These are phyloP conservation scores for Punctoribates punctum DNA, from an alignment of 2,888 invertebrate species.

Conservation along the genomic window DNA sequence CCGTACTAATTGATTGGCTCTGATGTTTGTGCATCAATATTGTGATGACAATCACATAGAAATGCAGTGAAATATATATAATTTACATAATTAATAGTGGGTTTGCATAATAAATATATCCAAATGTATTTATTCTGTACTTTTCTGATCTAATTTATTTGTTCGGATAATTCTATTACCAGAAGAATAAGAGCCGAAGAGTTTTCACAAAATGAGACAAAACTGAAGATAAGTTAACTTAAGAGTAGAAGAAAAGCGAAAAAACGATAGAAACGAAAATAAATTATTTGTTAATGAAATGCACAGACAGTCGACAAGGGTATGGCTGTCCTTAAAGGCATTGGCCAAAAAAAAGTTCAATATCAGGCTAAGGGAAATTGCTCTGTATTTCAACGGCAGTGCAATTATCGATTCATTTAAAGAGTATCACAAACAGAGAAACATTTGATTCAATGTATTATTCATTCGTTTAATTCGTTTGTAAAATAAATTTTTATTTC, in stretches of 20 bases:
- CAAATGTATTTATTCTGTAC: too few species aligned
- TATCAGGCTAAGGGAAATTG: background rate
- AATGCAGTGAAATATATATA: too few species aligned
- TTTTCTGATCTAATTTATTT: too few species aligned
- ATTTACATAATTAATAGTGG: too few species aligned
- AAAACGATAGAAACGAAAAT: background rate
- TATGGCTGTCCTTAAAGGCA: too few species aligned
- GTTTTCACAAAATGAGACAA: too few species aligned
- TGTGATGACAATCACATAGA: too few species aligned
- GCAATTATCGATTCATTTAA: background rate
- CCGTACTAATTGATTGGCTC: too few species aligned
- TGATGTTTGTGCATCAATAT: too few species aligned
- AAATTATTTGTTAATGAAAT: slow-evolving; percentile 21
- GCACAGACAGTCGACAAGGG: background rate
- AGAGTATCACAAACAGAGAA: background rate
- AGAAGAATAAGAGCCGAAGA: background rate
- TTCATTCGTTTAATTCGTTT: background rate
- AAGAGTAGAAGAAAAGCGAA: background rate
- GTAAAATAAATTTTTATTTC: background rate
- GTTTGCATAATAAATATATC: too few species aligned
- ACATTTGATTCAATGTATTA: background rate
- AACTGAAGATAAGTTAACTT: too few species aligned
- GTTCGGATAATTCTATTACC: background rate
- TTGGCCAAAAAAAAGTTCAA: background rate
- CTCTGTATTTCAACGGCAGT: background rate